Conservation (phyloP, 2,888 invertebrate genomes). For the Lordiphosa andalusiaca region DNA sequence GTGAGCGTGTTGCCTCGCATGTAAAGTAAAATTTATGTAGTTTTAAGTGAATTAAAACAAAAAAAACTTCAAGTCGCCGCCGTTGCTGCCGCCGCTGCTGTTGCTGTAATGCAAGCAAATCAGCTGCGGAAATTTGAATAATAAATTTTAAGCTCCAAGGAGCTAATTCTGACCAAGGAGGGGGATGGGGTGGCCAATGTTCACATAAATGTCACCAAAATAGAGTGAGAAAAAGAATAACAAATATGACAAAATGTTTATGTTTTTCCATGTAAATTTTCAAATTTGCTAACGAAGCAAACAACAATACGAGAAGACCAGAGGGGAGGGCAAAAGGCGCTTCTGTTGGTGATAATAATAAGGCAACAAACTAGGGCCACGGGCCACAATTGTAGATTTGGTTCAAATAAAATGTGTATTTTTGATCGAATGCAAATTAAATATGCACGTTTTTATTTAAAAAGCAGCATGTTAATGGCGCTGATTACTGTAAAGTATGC, state of each 20-base stretch:
- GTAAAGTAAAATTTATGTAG: constrained; percentile 73
- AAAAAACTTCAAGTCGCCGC: constrained; percentile 27
- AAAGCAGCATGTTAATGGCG: too few species aligned
- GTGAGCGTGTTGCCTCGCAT: constrained; percentile 59
- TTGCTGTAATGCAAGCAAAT: constrained; percentile 54
- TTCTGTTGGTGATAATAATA: background rate
- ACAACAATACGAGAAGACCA: constrained; percentile 25
- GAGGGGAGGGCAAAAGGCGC: background rate
- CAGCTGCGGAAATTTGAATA: constrained; percentile 62
- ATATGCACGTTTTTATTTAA: too few species aligned
- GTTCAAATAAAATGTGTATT: too few species aligned
- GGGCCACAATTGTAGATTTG: too few species aligned
- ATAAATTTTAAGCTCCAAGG: constrained; percentile 50
- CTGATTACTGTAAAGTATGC: too few species aligned
- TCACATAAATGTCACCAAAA: constrained; percentile 25
- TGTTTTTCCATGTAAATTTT: constrained; percentile 63
- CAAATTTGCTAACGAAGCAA: constrained; percentile 60
- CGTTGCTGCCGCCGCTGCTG: constrained; percentile 33
- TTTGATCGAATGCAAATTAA: too few species aligned
- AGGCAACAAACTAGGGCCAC: too few species aligned
- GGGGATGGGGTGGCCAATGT: constrained; percentile 44
- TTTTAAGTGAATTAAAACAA: constrained; percentile 75
- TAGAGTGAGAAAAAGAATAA: constrained; percentile 25
- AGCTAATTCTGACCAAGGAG: too few species aligned
- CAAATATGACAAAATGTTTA: constrained; percentile 49